These are phyloP conservation scores for Scomber japonicus DNA, from an alignment of 2,113 vertebrate species.

Conservation along the genomic window DNA sequence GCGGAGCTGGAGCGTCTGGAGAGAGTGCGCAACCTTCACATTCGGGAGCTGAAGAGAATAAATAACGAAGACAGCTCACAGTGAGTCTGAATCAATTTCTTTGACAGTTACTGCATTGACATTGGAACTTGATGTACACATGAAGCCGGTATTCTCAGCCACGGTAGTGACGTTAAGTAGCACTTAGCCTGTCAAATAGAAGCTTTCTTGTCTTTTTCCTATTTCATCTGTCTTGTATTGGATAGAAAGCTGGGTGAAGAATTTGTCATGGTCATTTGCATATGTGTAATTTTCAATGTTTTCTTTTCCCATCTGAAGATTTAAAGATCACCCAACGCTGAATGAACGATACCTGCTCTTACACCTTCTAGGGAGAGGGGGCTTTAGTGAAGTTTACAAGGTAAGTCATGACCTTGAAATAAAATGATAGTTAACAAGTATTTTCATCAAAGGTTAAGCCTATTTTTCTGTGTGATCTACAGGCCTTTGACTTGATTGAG, in stretches of 20 bases:
- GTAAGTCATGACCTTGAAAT: slow-evolving; percentile 71
- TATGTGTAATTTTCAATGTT: neutral
- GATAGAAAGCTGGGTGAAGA: neutral
- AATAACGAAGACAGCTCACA: slow-evolving; percentile 99
- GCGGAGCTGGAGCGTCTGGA: slow-evolving; percentile 98
- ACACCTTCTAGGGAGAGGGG: slow-evolving; percentile 96
- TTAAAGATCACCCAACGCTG: slow-evolving; percentile 98
- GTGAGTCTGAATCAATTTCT: slow-evolving; percentile 85
- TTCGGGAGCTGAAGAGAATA: slow-evolving; percentile 99
- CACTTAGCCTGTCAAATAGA: neutral
- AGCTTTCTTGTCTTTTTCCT: neutral
- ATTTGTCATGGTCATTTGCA: neutral
- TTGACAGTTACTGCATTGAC: slow-evolving; percentile 52
- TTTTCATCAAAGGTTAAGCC: neutral
- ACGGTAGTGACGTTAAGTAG: neutral
- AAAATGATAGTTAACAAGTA: neutral
- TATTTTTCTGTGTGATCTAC: slow-evolving; percentile 2
- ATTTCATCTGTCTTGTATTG: neutral
- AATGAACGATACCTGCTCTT: slow-evolving; percentile 98
- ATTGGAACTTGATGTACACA: slow-evolving; percentile 33
- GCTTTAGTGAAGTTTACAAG: slow-evolving; percentile 99
- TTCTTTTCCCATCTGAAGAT: slow-evolving; percentile 82
- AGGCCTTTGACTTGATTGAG: slow-evolving; percentile 99
- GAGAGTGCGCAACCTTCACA: slow-evolving; percentile 99
- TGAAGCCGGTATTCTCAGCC: neutral